Percentiles rank a stretch among this genome's conserved stretches.
Evolutionary conservation across 2,888 invertebrate genomes (phyloP).

Genomic region (Hirtodrosophila alboralis): DNA sequence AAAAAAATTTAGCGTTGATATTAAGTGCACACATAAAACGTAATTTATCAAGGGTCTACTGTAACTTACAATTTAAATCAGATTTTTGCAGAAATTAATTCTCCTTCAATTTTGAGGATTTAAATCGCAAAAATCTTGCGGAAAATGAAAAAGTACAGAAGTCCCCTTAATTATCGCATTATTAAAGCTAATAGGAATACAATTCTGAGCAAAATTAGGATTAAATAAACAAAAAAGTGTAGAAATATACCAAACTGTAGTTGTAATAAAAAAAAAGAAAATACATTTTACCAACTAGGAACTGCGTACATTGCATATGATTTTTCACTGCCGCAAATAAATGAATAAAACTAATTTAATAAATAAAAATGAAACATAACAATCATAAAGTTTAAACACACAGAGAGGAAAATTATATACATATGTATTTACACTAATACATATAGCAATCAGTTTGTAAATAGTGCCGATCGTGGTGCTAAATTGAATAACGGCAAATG

Average conservation of each 20-base stretch:
- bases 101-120: too few relatives aligned
- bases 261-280: slow-evolving; percentile 24
- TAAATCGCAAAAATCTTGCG: too few relatives aligned
- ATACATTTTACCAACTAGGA: slow-evolving; percentile 35
- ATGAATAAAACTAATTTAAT: slow-evolving; percentile 36
- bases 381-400: slow-evolving; percentile 14
- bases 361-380: slow-evolving; percentile 6
- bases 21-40: too few relatives aligned
- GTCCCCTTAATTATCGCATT: slow-evolving; percentile 6
- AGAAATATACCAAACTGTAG: slow-evolving; percentile 24
- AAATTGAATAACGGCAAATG: slow-evolving; percentile 72
- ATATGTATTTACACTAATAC: slow-evolving; percentile 13
- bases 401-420: slow-evolving; percentile 9
- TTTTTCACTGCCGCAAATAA: slow-evolving; percentile 37
- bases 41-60: too few relatives aligned
- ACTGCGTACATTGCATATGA: slow-evolving; percentile 25
- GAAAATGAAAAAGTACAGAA: too few relatives aligned
- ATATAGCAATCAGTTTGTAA: slow-evolving; percentile 46
- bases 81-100: too few relatives aligned
- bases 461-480: slow-evolving; percentile 64
- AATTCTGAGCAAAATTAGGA: slow-evolving; percentile 34
- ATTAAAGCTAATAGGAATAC: slow-evolving; percentile 25
- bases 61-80: too few relatives aligned
- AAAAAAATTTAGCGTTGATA: slow-evolving; percentile 23
- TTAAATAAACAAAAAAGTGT: slow-evolving; percentile 1